Evolutionary conservation across 1,140 invertebrate genomes (phyloP), one percentile per base, ranked within the genome.

Genomic region (Pseudomyrmex concolor): DNA sequence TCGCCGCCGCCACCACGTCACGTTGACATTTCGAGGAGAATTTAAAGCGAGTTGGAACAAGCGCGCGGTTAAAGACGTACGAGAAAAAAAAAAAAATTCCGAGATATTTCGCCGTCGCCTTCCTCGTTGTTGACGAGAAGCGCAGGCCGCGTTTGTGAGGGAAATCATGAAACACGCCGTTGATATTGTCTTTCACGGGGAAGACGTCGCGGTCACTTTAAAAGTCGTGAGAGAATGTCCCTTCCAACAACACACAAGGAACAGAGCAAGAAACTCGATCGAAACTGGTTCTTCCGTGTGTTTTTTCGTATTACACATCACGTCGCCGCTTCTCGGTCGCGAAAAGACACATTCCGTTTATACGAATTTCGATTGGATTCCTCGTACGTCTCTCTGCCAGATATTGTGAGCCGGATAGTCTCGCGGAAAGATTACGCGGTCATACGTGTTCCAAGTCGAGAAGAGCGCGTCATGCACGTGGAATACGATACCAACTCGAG

Each of bases 241-340:
- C 72, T 73, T 54, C 59, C 63, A 66, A 19, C 34, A n/a, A 9
- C 10, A 19, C 17, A 34, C 43, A 2, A 22, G 7, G 64, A 22
- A 48, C 57, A n/a, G 55, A 64, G n/a, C 81, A 89, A 86, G 66
- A 89, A 89, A 89, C 78, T 54, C 84, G 86, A 85, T 72, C n/a
- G 71, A 34, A 34, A 86, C 88, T 82, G 71, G 88, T 88, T 86
- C 73, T 87, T 87, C 62, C 68, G 51, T 67, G 66, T 59, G 55
- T 77, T 84, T 86, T 84, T 89, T 59, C 59, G 48, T 82, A 89
- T 70, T 70, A 43, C 64, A 13, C 45, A n/a, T n/a, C n/a, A 70
- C 70, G 51, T 17, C 17, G 60, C 54, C 66, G 22, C 25, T 19
- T 59, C 66, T 25, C 64, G 54, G 55, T 84, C 73, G 19, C 54